phyloP scores from a whole-genome alignment of 2,888 invertebrate genomes.

The Muschampia plurimacula region DNA sequence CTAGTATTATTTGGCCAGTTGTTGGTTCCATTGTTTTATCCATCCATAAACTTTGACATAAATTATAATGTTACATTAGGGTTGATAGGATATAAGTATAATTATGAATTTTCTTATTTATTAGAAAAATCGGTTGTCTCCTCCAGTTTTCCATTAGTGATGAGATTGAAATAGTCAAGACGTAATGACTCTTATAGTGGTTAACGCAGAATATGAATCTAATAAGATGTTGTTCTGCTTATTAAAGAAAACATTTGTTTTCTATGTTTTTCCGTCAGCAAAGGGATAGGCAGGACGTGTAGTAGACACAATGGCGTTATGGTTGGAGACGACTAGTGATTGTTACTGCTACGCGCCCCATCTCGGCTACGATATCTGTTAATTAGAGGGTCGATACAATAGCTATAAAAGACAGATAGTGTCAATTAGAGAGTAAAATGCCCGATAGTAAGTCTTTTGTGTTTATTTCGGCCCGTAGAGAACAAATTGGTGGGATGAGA shows the following conservation, averaged over 20 bases:
- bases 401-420: slow-evolving; percentile 69
- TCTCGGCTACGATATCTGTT: slow-evolving; percentile 63
- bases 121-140: no score
- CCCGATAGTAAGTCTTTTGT: slow-evolving; percentile 54
- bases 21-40: no score
- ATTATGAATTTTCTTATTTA: no score
- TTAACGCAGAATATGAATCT: not conserved
- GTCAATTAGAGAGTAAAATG: slow-evolving; percentile 65
- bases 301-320: slow-evolving; percentile 18
- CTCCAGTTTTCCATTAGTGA: no score
- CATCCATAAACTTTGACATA: no score
- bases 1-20: no score
- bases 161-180: no score
- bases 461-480: slow-evolving; percentile 58
- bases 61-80: no score
- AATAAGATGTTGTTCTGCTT: not conserved
- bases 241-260: not conserved
- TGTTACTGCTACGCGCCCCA: slow-evolving; percentile 59
- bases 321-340: slow-evolving; percentile 55
- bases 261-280: not conserved
- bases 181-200: no score
- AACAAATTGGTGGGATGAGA: slow-evolving; percentile 64
- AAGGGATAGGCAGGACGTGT: not conserved
- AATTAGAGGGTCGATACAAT: slow-evolving; percentile 71
- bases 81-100: no score